phyloP scores from a whole-genome alignment of 1,140 invertebrate species.

The Tyrophagus putrescentiae region DNA sequence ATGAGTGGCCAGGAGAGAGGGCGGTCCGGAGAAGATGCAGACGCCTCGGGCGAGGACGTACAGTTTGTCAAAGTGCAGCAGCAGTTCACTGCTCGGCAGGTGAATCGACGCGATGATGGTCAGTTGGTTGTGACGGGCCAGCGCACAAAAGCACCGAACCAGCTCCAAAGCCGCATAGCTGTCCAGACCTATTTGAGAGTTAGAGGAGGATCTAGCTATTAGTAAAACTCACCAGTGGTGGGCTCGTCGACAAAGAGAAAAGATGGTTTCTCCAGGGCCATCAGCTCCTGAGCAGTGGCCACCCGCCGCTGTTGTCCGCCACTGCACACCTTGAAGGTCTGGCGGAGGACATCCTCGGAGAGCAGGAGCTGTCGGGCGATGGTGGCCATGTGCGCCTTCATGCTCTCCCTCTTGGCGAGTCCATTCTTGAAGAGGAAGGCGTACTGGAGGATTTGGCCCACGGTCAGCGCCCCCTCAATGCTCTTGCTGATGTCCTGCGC shows the following conservation, averaged over 20 bases:
- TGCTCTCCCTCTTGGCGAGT: neutral
- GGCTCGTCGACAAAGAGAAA: conserved; percentile 20
- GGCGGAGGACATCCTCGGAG: neutral
- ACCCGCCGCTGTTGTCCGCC: conserved; percentile 19
- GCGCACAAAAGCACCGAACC: neutral
- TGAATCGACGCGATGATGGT: conserved; percentile 22
- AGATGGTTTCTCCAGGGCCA: neutral
- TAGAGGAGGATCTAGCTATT: too few species aligned
- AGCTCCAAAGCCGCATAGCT: conserved; percentile 6
- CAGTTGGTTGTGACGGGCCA: neutral
- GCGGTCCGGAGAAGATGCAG: conserved; percentile 30
- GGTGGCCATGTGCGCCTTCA: neutral
- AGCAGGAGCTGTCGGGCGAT: neutral
- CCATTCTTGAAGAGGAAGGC: conserved; percentile 11
- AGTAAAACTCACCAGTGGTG: too few species aligned
- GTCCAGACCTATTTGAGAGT: too few species aligned
- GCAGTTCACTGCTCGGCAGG: conserved; percentile 20
- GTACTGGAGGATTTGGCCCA: neutral
- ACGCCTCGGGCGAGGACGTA: conserved; percentile 24
- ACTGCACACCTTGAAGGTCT: neutral
- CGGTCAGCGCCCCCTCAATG: neutral
- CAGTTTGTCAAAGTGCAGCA: conserved; percentile 21
- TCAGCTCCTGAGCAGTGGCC: conserved; percentile 20
- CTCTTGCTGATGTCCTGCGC: conserved; percentile 3
- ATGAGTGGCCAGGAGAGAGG: conserved; percentile 16